Base-by-base conservation (phyloP, 2,113 vertebrate species). In the Heloderma charlesbogerti region DNA sequence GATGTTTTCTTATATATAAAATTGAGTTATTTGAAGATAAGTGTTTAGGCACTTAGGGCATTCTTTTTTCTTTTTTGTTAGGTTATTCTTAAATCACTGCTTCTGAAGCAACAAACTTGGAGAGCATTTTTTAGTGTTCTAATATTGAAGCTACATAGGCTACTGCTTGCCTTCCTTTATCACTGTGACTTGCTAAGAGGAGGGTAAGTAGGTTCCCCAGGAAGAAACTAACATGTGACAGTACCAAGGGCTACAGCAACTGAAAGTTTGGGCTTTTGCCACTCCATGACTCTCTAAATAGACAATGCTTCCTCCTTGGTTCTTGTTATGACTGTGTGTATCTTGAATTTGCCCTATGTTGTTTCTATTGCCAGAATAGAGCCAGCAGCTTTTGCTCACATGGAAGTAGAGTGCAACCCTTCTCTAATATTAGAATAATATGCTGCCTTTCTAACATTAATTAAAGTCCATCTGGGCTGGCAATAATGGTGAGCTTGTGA, bases 401-500 rank as follows among this genome's bases (percentile, higher is more conserved):
- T n/a, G 77, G 82, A 40, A 12, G 7, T 18, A 22, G 77, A 86
- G 34, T 84, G 51, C 93, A 40, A 51, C 51, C 27, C 27, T 43
- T 43, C 72, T 87, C 51, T n/a, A 84, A 84, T 57, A 86, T 86
- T 86, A 84, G 93, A 94, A 51, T n/a, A 43, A 40, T 72, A n/a
- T 80, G 75, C 43, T 54, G 34, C 31, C 45, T 4, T 93, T 85
- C 31, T 6, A 77, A 89, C 57, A 92, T 88, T 63, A 0, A 0
- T 87, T 85, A 83, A 88, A 69, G 57, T 37, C 9, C 4, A 43
- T 27, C 84, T 69, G 48, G 22, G n/a, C 51, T 74, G 51, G 82
- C 88, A 90, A 37, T 25, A 54, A 75, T 0, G 87, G 72, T 16
- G 48, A 91, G 54, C 43, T 40, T 48, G 57, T 43, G 10, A 37